These are phyloP conservation scores for Cheilosia vernalis DNA, from an alignment of 2,888 invertebrate genomes.

Conservation along the genomic window DNA sequence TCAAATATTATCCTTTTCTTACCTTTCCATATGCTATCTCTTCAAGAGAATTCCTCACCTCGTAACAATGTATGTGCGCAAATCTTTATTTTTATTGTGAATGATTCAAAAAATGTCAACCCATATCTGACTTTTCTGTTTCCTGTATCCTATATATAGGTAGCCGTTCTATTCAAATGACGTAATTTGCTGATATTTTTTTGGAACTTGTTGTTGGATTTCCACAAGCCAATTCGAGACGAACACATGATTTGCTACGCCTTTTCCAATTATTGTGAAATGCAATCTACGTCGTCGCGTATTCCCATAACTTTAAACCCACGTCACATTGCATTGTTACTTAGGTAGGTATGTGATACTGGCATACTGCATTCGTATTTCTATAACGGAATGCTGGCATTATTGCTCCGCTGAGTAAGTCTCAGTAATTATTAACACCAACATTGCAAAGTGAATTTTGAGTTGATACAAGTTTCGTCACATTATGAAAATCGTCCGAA, in stretches of 20 bases:
- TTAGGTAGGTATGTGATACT: not conserved
- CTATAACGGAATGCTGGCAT: not conserved
- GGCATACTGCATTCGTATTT: not conserved
- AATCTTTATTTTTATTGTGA: no score
- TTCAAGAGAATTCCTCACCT: no score
- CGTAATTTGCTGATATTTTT: constrained; percentile 4
- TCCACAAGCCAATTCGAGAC: not conserved
- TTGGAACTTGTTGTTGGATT: not conserved
- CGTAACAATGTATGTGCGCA: no score
- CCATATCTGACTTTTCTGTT: constrained; percentile 1
- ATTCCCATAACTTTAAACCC: not conserved
- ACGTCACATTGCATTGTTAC: constrained; percentile 3
- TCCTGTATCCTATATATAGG: not conserved
- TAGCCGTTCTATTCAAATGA: constrained; percentile 2
- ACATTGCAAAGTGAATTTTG: not conserved
- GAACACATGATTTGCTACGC: constrained; percentile 12
- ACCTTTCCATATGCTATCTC: no score
- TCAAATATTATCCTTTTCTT: no score
- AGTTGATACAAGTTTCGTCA: no score
- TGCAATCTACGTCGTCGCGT: not conserved
- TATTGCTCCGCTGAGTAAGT: not conserved
- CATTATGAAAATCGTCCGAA: not conserved
- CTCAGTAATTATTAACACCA: not conserved
- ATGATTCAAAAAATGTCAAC: not conserved
- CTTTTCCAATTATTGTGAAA: constrained; percentile 1